Percentiles rank a stretch among this genome's conserved stretches.
Conservation (phyloP, 2,888 invertebrate species). For the Drosophila longiperda region DNA sequence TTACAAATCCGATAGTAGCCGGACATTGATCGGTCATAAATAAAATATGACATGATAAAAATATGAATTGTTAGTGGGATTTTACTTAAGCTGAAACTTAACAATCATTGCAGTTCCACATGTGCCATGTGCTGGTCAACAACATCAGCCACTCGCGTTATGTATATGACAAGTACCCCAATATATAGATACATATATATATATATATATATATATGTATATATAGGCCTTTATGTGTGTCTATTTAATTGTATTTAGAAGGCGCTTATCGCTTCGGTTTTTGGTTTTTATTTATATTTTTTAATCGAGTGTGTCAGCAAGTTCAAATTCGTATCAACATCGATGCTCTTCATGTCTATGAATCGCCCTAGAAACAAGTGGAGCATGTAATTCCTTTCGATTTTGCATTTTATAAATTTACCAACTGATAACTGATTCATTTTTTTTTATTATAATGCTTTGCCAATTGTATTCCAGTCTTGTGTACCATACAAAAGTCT, state of each 20-base stretch:
- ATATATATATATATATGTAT: neutral
- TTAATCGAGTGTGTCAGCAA: conserved; percentile 56
- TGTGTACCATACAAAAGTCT: neutral
- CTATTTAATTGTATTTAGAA: conserved; percentile 10
- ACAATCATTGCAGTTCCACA: conserved; percentile 7
- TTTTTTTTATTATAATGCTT: fast-evolving
- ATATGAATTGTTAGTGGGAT: conserved; percentile 23
- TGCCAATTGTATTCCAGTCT: neutral
- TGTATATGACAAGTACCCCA: conserved; percentile 20
- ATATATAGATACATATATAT: neutral
- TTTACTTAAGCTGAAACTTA: conserved; percentile 18
- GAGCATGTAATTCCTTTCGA: conserved; percentile 21
- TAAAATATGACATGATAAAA: conserved; percentile 40
- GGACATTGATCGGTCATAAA: conserved; percentile 65
- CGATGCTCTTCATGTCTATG: conserved; percentile 19
- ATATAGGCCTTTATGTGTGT: conserved; percentile 8
- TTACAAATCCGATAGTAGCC: conserved; percentile 9
- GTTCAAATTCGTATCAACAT: conserved; percentile 69
- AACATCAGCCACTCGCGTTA: conserved; percentile 30
- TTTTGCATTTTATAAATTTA: no score
- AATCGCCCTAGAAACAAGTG: conserved; percentile 43
- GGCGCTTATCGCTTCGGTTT: conserved; percentile 51
- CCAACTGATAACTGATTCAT: neutral
- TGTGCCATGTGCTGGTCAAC: conserved; percentile 46
- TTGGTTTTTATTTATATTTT: conserved; percentile 10